Evolutionary conservation across 2,888 invertebrate genomes (phyloP), one percentile per base, ranked within the genome.

Genomic region (Eupithecia insigniata): DNA sequence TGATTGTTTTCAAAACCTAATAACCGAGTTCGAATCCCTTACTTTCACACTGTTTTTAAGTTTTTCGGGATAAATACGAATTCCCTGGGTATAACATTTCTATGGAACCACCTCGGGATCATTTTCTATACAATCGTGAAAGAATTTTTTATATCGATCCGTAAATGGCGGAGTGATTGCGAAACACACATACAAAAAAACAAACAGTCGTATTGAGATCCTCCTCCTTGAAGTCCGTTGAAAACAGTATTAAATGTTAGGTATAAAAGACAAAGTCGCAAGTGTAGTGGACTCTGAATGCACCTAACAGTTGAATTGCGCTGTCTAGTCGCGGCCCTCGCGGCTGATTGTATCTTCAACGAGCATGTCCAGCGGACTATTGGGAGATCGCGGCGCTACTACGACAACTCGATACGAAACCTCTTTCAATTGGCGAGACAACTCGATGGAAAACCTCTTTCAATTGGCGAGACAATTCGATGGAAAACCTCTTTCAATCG

Each of bases 321-420:
- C 69, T 46, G 71, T 70, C 74, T 71, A 70, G 67, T n/a, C 62
- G 62, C 32, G 32, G 67, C 39, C 32, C 36, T 34, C 30, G 73
- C 74, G 71, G 74, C 71, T 71, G 74, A 74, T 74, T 34, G 66
- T 74, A 74, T 74, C 74, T 74, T 61, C 74, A 74, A 74, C 69
- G 74, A 66, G 71, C 69, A 74, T 74, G 74, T 74, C 74, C 30
- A 67, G 67, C 61, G 66, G 71, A 34, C 74, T 74, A 74, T 74
- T 74, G 74, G 74, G 71, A 66, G 67, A 74, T 62, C 66, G 28
- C n/a, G 7, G 32, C 18, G 3, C n/a, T 60, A 74, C 74, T 71
- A n/a, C 1, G 43, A 39, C 6, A 61, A 66, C 66, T 71, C 74
- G 74, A 74, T 67, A 28, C n/a, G 28, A 30, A 30, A 60, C 18